These are phyloP conservation scores for Bungarus multicinctus DNA, from an alignment of 2,113 vertebrate species.

Conservation along the genomic window DNA sequence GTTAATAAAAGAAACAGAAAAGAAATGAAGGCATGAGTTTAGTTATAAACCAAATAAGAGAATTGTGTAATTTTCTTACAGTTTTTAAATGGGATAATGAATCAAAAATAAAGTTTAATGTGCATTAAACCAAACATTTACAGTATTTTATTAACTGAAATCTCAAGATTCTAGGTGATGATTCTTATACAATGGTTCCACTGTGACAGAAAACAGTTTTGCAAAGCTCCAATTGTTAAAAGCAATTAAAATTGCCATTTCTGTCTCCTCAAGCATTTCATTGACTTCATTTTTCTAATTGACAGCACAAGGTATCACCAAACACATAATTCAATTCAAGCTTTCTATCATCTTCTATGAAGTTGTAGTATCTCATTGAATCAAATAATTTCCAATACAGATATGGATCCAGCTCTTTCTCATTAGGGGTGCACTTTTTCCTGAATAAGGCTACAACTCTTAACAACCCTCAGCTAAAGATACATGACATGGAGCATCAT, in stretches of 20 bases:
- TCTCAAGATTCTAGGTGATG: neutral
- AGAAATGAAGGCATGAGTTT: neutral
- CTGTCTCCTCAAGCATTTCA: fast-evolving
- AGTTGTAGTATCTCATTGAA: neutral
- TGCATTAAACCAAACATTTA: neutral
- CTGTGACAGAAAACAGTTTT: neutral
- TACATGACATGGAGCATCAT: neutral
- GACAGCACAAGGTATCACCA: fast-evolving
- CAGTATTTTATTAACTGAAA: neutral
- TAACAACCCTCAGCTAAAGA: fast-evolving
- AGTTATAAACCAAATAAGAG: neutral
- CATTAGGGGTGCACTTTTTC: fast-evolving
- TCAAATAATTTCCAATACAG: neutral
- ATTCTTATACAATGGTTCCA: neutral
- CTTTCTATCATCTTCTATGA: neutral
- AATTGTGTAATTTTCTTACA: neutral
- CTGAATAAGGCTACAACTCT: neutral
- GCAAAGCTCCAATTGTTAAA: neutral
- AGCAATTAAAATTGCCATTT: neutral
- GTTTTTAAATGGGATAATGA: neutral
- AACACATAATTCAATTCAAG: neutral
- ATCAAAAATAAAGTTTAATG: neutral
- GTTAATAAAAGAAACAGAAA: neutral
- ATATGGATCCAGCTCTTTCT: neutral
- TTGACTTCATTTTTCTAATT: neutral